A percentile compares a stretch with the other conserved stretches of the same genome.
phyloP scores from a whole-genome alignment of 2,888 invertebrate species.

The Brachylomia viminalis region DNA sequence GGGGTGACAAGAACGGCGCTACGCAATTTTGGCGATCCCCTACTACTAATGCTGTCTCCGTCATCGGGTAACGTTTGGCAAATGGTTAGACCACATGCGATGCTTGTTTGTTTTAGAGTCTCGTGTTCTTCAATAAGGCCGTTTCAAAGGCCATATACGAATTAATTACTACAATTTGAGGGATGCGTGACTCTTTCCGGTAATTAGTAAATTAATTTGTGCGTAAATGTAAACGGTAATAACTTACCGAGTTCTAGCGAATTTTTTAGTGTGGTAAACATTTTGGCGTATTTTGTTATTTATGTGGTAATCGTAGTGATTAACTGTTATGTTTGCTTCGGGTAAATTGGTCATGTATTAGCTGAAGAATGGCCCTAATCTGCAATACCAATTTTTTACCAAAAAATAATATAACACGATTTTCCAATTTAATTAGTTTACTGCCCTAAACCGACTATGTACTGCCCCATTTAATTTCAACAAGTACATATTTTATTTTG shows the following conservation, averaged over 20 bases:
- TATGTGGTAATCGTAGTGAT: constrained; percentile 82
- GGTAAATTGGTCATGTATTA: constrained; percentile 64
- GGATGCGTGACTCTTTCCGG: constrained; percentile 75
- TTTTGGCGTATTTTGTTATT: constrained; percentile 84
- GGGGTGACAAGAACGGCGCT: constrained; percentile 26
- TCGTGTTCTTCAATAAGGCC: constrained; percentile 76
- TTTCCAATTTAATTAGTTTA: background rate
- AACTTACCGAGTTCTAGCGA: constrained; percentile 82
- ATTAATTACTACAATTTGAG: constrained; percentile 78
- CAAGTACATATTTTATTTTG: background rate
- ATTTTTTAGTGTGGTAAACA: constrained; percentile 88
- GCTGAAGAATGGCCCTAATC: constrained; percentile 69
- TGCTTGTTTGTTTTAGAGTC: constrained; percentile 79
- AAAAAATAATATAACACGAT: background rate
- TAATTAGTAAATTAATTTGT: constrained; percentile 84
- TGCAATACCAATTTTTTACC: background rate
- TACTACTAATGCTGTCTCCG: constrained; percentile 67
- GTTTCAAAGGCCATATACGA: constrained; percentile 79
- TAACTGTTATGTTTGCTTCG: constrained; percentile 87
- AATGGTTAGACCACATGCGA: constrained; percentile 86
- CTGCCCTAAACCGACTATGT: background rate
- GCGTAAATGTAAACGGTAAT: constrained; percentile 72
- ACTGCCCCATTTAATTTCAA: background rate
- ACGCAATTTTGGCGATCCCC: constrained; percentile 39
- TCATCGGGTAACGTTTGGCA: constrained; percentile 76